Percentiles rank a stretch among this genome's conserved stretches.
phyloP scores from a whole-genome alignment of 1,140 invertebrate genomes.

The Drosophila parvula region DNA sequence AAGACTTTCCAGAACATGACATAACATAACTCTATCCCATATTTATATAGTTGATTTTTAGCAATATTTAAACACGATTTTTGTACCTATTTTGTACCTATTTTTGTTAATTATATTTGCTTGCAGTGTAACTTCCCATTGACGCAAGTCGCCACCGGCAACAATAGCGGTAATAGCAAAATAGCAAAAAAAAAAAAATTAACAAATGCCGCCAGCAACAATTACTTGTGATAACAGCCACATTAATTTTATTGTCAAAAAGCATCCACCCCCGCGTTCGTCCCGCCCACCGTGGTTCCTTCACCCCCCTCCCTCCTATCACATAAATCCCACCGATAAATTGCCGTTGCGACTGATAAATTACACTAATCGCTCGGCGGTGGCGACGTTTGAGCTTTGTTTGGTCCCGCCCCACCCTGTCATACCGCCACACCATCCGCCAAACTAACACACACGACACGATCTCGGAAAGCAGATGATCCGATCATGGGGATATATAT shows the following conservation, averaged over 20 bases:
- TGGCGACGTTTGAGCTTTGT: conserved; percentile 48
- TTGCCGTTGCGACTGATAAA: conserved; percentile 68
- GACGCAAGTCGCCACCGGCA: conserved; percentile 41
- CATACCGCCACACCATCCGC: not conserved
- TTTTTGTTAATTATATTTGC: not conserved
- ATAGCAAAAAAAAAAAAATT: too few relatives aligned
- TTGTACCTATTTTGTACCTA: too few relatives aligned
- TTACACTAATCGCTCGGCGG: conserved; percentile 66
- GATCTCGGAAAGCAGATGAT: conserved; percentile 26
- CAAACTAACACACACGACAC: conserved; percentile 10
- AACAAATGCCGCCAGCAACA: conserved; percentile 38
- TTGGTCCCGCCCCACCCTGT: conserved; percentile 6
- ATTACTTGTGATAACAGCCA: conserved; percentile 74
- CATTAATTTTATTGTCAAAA: conserved; percentile 73
- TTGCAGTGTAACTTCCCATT: conserved; percentile 29
- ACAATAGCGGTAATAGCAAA: conserved; percentile 33
- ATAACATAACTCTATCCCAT: too few relatives aligned
- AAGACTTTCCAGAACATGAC: too few relatives aligned
- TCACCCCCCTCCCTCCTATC: not conserved
- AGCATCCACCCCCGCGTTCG: conserved; percentile 34
- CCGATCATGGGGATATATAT: conserved; percentile 15
- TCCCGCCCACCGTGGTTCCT: not conserved
- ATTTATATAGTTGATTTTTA: too few relatives aligned
- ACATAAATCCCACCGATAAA: conserved; percentile 32
- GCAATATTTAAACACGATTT: too few relatives aligned